A percentile compares a stretch with the other conserved stretches of the same genome.
phyloP scores from a whole-genome alignment of 2,113 vertebrate genomes.

The Chinchilla lanigera region DNA sequence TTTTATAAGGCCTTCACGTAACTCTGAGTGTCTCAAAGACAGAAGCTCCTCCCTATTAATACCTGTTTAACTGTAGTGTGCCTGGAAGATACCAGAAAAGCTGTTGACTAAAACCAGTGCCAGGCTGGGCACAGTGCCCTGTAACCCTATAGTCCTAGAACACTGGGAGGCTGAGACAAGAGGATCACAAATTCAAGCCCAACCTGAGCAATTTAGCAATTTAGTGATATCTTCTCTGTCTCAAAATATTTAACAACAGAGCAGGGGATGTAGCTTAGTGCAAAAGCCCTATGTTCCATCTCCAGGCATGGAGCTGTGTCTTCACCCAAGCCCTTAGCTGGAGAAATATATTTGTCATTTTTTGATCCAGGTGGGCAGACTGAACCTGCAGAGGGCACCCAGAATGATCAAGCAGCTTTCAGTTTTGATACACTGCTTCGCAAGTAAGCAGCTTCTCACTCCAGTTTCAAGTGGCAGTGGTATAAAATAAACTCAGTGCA shows the following conservation, averaged over 20 bases:
- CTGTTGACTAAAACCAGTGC: background rate
- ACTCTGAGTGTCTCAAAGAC: background rate
- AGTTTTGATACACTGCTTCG: slow-evolving; percentile 85
- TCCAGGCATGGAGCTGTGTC: slow-evolving; percentile 69
- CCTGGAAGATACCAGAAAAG: background rate
- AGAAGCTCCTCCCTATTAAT: background rate
- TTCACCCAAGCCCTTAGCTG: slow-evolving; percentile 71
- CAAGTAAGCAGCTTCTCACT: slow-evolving; percentile 90
- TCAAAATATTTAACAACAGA: too few relatives aligned
- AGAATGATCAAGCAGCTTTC: slow-evolving; percentile 74
- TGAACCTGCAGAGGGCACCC: slow-evolving; percentile 76
- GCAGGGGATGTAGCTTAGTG: background rate
- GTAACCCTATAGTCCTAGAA: too few relatives aligned
- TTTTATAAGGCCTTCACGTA: background rate
- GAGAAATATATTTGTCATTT: slow-evolving; percentile 21
- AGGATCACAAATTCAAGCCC: too few relatives aligned
- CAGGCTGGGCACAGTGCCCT: background rate
- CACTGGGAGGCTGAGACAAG: too few relatives aligned
- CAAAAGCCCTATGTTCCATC: too few relatives aligned
- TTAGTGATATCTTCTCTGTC: too few relatives aligned
- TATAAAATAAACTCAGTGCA: slow-evolving; percentile 88
- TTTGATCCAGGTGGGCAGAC: slow-evolving; percentile 79
- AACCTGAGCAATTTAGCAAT: too few relatives aligned
- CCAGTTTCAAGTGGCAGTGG: slow-evolving; percentile 84
- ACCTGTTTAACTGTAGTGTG: background rate